Evolutionary conservation across 2,113 vertebrate species (phyloP), one percentile per base, ranked within the genome.

Genomic region (Channa argus): DNA sequence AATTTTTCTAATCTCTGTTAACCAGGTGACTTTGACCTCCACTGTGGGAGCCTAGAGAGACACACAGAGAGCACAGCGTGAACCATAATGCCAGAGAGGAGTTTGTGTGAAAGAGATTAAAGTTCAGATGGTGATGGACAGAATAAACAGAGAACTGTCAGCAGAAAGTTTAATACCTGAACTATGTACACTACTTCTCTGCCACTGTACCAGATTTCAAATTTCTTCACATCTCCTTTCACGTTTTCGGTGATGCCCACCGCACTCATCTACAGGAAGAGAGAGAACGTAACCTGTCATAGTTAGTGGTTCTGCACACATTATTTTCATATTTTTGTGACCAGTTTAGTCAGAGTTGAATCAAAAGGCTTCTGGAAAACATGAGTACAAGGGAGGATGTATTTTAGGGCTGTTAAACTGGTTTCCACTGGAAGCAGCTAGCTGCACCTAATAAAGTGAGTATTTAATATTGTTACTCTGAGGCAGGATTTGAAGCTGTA

Each of bases 401-500:
- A 34, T 44, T 47, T 2, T 5, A 8, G 8, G 10, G 6, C 36
- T 50, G 52, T 11, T 54, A 46, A 54, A 36, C 6, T 63, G 13
- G 53, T 38, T 7, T 51, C 14, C 13, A 49, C 1, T 51, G 14
- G 12, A 14, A 41, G 56, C 0, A 34, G 34, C 34, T 45, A 10
- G 3, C 5, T 15, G 37, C 12, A 0, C 51, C 4, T 44, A 38
- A 59, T 73, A 63, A 59, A 59, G n/a, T 5, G 15, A 34, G 4
- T n/a, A 2, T 36, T 12, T 6, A 61, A n/a, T 8, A 5, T 13
- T 51, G 94, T 95, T 79, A 99, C 98, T 91, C 97, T 96, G 73
- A 99, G 91, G 79, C 95, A 96, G 75, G 98, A 96, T 84, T 99
- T 99, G 76, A 97, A 99, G 90, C 96, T 98, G 90, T 99, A 99